These are phyloP conservation scores for Chaunax sp. DNA, from an alignment of 2,797 vertebrate genomes.

Conservation along the genomic window DNA sequence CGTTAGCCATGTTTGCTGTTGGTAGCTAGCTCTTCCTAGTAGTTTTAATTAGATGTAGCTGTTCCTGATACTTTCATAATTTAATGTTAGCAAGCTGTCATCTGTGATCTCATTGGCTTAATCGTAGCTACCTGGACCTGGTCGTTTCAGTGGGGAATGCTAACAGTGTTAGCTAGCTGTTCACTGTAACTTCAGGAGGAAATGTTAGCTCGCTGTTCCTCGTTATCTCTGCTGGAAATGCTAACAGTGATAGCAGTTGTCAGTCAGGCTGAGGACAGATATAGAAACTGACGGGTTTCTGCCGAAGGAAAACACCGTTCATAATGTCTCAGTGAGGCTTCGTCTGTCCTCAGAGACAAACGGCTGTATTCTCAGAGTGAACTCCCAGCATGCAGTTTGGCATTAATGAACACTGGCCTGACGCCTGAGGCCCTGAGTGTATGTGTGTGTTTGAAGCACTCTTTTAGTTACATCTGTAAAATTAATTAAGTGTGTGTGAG, in stretches of 20 bases:
- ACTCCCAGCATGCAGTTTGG: conserved; percentile 73
- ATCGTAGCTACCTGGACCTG: too few relatives aligned
- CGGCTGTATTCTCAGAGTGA: conserved; percentile 62
- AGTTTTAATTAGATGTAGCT: too few relatives aligned
- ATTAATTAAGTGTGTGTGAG: conserved; percentile 35
- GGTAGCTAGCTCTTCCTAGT: neutral
- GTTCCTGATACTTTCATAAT: too few relatives aligned
- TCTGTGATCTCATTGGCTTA: too few relatives aligned
- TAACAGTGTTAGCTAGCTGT: neutral
- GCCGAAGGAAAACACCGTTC: conserved; percentile 50
- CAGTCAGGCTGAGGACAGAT: conserved; percentile 36
- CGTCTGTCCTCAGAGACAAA: conserved; percentile 52
- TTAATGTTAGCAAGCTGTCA: too few relatives aligned
- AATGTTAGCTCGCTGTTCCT: neutral
- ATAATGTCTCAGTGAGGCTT: conserved; percentile 47
- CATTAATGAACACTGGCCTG: conserved; percentile 51
- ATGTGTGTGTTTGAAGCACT: conserved; percentile 23
- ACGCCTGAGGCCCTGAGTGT: conserved; percentile 62
- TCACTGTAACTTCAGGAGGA: neutral
- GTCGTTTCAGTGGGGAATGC: neutral
- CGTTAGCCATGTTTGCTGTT: neutral
- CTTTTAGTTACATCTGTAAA: conserved; percentile 40
- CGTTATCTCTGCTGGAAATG: conserved; percentile 8
- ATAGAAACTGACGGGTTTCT: conserved; percentile 43
- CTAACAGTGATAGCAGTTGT: conserved; percentile 30